A percentile compares a stretch with the other conserved stretches of the same genome.
Conservation (phyloP, 2,888 invertebrate species). For the Saturnia japonica region DNA sequence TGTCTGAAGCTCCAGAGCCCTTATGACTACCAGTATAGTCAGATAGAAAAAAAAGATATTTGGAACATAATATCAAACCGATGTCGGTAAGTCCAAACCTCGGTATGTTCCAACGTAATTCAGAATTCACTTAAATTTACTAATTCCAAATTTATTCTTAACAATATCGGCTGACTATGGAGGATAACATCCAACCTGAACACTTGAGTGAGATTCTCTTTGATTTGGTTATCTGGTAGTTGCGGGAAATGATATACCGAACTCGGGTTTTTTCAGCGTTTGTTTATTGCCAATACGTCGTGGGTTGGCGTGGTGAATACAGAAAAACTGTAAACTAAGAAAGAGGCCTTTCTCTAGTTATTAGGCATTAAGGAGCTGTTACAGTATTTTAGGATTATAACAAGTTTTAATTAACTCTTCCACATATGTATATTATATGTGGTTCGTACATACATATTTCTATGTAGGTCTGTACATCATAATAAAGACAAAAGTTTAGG, state of each 20-base stretch:
- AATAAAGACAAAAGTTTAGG: background rate
- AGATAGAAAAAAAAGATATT: no score
- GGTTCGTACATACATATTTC: background rate
- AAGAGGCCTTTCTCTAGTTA: background rate
- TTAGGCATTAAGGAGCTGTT: no score
- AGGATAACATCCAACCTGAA: background rate
- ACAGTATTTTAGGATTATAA: background rate
- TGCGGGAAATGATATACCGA: background rate
- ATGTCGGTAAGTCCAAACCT: background rate
- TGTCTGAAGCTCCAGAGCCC: no score
- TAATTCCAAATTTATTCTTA: background rate
- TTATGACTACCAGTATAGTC: no score
- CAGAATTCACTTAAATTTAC: background rate
- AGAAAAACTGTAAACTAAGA: no score
- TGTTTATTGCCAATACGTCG: background rate
- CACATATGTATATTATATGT: background rate
- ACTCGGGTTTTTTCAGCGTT: background rate
- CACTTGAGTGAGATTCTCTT: background rate
- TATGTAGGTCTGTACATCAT: background rate
- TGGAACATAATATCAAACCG: background rate
- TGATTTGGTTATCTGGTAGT: background rate
- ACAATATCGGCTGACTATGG: background rate
- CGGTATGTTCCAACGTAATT: background rate
- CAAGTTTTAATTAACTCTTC: background rate
- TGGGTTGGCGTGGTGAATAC: background rate